Percentiles rank a stretch among this genome's conserved stretches.
Conservation (phyloP, 2,888 invertebrate species). For the Gerris lacustris region DNA sequence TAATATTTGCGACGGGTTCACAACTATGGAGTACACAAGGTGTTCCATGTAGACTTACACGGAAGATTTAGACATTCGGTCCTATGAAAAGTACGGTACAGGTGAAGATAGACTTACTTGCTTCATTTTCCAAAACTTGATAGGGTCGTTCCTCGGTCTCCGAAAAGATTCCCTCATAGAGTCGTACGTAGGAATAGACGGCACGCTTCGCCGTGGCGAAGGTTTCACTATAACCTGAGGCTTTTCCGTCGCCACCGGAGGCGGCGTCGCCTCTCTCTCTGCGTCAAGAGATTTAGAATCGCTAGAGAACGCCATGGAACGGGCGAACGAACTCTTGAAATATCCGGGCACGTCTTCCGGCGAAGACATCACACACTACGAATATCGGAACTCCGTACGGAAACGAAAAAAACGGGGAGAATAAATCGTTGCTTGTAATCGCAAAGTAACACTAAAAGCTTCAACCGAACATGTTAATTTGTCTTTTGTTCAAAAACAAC, state of each 20-base stretch:
- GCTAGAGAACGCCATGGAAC: slow-evolving; percentile 29
- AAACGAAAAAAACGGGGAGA: no score
- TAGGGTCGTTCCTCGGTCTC: slow-evolving; percentile 21
- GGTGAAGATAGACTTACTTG: slow-evolving; percentile 19
- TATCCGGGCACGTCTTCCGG: slow-evolving; percentile 23
- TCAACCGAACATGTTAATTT: no score
- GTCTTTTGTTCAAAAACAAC: no score
- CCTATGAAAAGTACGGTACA: background rate
- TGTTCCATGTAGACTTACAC: no score
- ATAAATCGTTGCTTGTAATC: no score
- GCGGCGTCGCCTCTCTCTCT: slow-evolving; percentile 9
- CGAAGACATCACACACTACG: slow-evolving; percentile 9
- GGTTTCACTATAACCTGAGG: slow-evolving; percentile 12
- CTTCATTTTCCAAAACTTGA: slow-evolving; percentile 28
- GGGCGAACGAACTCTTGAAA: slow-evolving; percentile 31
- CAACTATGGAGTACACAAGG: no score
- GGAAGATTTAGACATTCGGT: no score
- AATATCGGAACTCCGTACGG: no score
- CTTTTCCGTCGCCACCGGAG: slow-evolving; percentile 16
- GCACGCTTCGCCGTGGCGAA: slow-evolving; percentile 22
- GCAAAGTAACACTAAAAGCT: no score
- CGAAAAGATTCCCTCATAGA: slow-evolving; percentile 16
- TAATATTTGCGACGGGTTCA: no score
- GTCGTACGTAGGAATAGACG: slow-evolving; percentile 23
- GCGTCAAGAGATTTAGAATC: slow-evolving; percentile 14